These are phyloP conservation scores for Takifugu rubripes DNA, from an alignment of 2,797 vertebrate genomes.

Conservation along the genomic window DNA sequence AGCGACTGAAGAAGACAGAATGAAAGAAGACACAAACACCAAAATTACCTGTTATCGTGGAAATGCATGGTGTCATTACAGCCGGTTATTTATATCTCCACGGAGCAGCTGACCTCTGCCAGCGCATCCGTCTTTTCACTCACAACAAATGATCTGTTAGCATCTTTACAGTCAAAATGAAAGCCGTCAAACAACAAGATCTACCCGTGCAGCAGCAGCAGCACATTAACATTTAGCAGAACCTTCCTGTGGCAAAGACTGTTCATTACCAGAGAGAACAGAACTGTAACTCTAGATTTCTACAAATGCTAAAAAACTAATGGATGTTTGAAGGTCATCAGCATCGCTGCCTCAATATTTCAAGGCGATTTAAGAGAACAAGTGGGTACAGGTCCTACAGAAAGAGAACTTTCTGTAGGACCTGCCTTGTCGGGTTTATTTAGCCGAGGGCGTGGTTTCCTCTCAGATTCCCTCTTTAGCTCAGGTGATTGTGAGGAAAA, in stretches of 20 bases:
- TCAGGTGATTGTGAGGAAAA: conserved; percentile 15
- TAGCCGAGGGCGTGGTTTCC: conserved; percentile 14
- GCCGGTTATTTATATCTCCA: conserved; percentile 15
- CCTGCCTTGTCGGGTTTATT: conserved; percentile 4
- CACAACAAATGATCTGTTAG: conserved; percentile 13
- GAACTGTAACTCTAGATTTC: conserved; percentile 1
- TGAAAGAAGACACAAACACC: conserved; percentile 15
- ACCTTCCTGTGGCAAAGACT: neutral
- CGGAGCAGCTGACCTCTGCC: neutral
- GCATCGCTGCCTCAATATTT: conserved; percentile 15
- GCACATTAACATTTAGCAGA: conserved; percentile 5
- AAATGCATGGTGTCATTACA: conserved; percentile 34
- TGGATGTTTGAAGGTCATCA: conserved; percentile 16
- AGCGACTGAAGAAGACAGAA: conserved; percentile 23
- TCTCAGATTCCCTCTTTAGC: conserved; percentile 28
- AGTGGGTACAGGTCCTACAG: too few relatives aligned
- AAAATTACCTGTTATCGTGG: conserved; percentile 35
- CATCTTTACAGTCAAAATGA: conserved; percentile 7
- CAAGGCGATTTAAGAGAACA: conserved; percentile 18
- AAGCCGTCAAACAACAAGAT: conserved; percentile 14
- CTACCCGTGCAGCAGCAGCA: conserved; percentile 20
- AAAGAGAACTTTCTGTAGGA: too few relatives aligned
- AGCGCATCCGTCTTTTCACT: conserved; percentile 4
- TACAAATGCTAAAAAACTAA: conserved; percentile 14
- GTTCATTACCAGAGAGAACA: conserved; percentile 2